Conservation (phyloP, 2,888 invertebrate genomes). For the Campoplex capitator region DNA sequence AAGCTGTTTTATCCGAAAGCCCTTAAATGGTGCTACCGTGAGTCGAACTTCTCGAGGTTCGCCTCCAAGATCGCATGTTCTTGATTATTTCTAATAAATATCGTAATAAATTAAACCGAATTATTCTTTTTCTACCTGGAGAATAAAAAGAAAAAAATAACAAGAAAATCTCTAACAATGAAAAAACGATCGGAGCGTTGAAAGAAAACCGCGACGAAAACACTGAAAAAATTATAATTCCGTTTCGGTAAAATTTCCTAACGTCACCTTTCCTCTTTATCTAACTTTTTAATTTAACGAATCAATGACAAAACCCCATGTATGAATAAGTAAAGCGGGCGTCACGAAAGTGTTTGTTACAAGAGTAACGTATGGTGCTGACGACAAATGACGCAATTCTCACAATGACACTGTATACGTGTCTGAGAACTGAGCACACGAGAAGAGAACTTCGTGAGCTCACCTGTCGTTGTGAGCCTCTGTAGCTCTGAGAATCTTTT, state of each 20-base stretch:
- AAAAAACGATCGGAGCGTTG: background rate
- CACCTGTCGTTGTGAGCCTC: slow-evolving; percentile 15
- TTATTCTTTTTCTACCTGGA: too few species aligned
- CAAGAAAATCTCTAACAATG: background rate
- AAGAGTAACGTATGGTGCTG: slow-evolving; percentile 21
- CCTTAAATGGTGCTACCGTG: slow-evolving; percentile 54
- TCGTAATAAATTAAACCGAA: background rate
- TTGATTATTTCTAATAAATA: background rate
- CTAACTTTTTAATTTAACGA: background rate
- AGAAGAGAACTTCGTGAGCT: slow-evolving; percentile 44
- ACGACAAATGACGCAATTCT: slow-evolving; percentile 51
- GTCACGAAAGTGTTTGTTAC: slow-evolving; percentile 20
- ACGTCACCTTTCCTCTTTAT: background rate
- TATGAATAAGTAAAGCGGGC: background rate
- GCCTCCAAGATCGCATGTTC: background rate
- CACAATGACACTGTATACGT: background rate
- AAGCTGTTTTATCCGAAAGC: slow-evolving; percentile 55
- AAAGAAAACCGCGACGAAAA: background rate
- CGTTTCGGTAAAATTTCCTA: background rate
- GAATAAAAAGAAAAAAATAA: background rate
- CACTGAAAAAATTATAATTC: background rate
- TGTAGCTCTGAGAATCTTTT: slow-evolving; percentile 53
- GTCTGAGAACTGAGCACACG: background rate
- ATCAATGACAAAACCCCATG: slow-evolving; percentile 32
- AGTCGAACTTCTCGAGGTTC: slow-evolving; percentile 29